A percentile compares a stretch with the other conserved stretches of the same genome.
phyloP scores from a whole-genome alignment of 1,140 invertebrate species.

The Propsilocerus akamusi region DNA sequence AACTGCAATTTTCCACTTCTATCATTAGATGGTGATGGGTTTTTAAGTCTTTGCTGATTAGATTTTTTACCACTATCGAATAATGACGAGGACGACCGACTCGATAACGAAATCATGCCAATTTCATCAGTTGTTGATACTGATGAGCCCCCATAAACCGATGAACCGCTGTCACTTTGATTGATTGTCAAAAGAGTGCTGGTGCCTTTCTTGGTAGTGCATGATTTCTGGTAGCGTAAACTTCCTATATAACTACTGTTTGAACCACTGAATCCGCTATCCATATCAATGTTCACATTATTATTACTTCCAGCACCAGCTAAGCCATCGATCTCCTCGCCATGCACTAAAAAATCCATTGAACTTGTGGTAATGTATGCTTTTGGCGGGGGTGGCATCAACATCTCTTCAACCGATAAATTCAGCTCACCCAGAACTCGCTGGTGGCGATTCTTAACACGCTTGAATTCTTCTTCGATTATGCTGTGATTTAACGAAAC shows the following conservation, averaged over 20 bases:
- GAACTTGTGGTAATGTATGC: background rate
- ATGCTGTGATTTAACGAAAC: slow-evolving; percentile 41
- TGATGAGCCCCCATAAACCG: background rate
- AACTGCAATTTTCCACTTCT: background rate
- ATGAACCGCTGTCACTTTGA: background rate
- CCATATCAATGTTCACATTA: slow-evolving; percentile 37
- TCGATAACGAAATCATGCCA: background rate
- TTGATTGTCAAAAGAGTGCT: background rate
- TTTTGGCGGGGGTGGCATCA: slow-evolving; percentile 42
- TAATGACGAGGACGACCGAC: background rate
- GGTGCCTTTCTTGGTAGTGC: slow-evolving; percentile 10
- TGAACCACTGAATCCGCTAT: slow-evolving; percentile 61
- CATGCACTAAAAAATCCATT: slow-evolving; percentile 16
- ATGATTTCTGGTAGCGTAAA: slow-evolving; percentile 30
- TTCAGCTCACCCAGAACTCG: slow-evolving; percentile 69
- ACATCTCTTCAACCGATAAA: slow-evolving; percentile 70
- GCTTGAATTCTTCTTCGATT: slow-evolving; percentile 60
- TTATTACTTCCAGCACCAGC: slow-evolving; percentile 19
- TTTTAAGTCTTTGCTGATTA: background rate
- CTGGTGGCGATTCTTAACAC: slow-evolving; percentile 56
- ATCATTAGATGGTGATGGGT: no score
- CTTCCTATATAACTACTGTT: slow-evolving; percentile 53
- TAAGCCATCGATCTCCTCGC: slow-evolving; percentile 25
- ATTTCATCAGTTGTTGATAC: background rate
- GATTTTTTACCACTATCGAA: background rate